Percentiles rank a stretch among this genome's conserved stretches.
Evolutionary conservation across 2,113 vertebrate genomes (phyloP).

Genomic region (Ochotona princeps): DNA sequence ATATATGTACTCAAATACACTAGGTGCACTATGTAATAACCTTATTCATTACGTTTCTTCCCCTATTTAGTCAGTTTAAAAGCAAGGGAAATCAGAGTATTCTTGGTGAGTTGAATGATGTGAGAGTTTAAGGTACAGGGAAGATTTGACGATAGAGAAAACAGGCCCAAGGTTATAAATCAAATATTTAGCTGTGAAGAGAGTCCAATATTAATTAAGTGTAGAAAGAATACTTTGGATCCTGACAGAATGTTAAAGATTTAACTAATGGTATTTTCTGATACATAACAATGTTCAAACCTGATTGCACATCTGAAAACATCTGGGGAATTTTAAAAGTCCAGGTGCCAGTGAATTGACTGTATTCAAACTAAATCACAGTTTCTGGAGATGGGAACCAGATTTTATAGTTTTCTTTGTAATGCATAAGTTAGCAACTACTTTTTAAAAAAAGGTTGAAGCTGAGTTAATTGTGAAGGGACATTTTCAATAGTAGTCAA

Average conservation of each 20-base stretch:
- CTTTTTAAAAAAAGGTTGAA: background rate
- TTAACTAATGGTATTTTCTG: slow-evolving; percentile 22
- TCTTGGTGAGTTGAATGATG: background rate
- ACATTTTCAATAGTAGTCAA: slow-evolving; percentile 13
- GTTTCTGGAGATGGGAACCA: background rate
- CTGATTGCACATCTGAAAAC: background rate
- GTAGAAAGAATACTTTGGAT: background rate
- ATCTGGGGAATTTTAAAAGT: slow-evolving; percentile 3
- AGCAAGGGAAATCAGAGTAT: slow-evolving; percentile 7
- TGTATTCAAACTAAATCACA: background rate
- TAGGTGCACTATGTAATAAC: background rate
- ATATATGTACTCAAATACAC: background rate
- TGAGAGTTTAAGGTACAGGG: background rate
- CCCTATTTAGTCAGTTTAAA: background rate
- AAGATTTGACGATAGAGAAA: background rate
- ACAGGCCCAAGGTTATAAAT: slow-evolving; percentile 5
- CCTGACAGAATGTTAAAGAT: slow-evolving; percentile 38
- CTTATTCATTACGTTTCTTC: background rate
- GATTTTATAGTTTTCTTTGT: background rate
- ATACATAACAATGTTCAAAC: background rate
- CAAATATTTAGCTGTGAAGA: background rate
- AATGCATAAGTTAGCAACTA: slow-evolving; percentile 23
- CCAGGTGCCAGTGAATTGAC: background rate
- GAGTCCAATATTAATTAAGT: background rate
- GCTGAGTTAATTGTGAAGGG: background rate